A percentile compares a stretch with the other conserved stretches of the same genome.
phyloP scores from a whole-genome alignment of 2,113 vertebrate genomes.

The Cromileptes altivelis region DNA sequence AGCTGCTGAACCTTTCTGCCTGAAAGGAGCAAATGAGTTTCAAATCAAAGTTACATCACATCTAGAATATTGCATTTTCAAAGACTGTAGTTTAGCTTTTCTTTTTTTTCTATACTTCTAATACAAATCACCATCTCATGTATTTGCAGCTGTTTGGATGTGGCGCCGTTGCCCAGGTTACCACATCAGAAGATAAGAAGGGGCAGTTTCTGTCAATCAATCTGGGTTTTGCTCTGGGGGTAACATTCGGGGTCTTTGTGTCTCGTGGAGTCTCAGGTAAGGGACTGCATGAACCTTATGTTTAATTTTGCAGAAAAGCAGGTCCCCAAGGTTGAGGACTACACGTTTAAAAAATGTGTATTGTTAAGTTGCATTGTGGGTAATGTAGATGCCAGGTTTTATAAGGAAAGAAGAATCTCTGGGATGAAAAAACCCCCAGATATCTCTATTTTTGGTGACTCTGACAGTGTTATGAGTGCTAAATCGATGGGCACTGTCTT shows the following conservation, averaged over 20 bases:
- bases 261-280: constrained; percentile 88
- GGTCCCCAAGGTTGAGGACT: not conserved
- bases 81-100: not conserved
- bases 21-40: not conserved
- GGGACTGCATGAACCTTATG: not conserved
- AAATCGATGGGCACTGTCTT: no score
- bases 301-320: not conserved
- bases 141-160: constrained; percentile 86
- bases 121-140: not conserved
- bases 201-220: constrained; percentile 86
- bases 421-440: no score
- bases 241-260: constrained; percentile 83
- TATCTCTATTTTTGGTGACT: no score
- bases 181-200: constrained; percentile 82
- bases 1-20: not conserved
- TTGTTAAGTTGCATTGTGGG: no score
- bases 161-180: constrained; percentile 83
- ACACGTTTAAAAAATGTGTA: not conserved
- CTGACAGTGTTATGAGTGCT: no score
- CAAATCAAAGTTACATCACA: not conserved
- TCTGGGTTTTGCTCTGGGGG: constrained; percentile 85
- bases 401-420: no score
- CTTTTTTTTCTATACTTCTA: not conserved
- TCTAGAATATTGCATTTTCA: not conserved
- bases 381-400: not conserved